Evolutionary conservation across 2,113 vertebrate genomes (phyloP).

Genomic region (Hypanus sabinus): DNA sequence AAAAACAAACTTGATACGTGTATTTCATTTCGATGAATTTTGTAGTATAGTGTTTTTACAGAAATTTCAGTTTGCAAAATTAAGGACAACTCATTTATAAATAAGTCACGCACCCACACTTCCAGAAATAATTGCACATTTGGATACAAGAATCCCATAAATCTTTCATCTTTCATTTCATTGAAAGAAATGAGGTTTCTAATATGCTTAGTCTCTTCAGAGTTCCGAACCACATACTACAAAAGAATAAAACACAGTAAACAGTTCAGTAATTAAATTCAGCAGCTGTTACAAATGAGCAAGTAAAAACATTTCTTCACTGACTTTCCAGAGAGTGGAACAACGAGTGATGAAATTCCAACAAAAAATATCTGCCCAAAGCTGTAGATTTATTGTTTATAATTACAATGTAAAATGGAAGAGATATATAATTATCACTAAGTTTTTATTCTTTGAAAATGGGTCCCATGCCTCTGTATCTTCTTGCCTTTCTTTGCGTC

Average conservation of each 20-base stretch:
- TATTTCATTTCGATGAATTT: neutral
- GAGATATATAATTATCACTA: neutral
- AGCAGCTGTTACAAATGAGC: neutral
- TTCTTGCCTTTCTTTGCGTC: neutral
- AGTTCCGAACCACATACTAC: neutral
- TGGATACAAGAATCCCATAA: neutral
- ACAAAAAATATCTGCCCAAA: neutral
- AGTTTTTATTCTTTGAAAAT: neutral
- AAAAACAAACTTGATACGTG: neutral
- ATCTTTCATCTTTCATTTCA: no score
- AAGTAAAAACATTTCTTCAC: neutral
- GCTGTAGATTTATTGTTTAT: neutral
- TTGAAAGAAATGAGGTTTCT: no score
- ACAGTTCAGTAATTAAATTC: neutral
- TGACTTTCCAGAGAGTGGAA: neutral
- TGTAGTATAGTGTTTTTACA: neutral
- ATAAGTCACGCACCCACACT: neutral
- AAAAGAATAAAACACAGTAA: neutral
- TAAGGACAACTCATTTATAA: neutral
- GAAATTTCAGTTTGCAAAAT: neutral
- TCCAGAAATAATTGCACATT: neutral
- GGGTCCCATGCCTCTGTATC: neutral
- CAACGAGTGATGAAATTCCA: neutral
- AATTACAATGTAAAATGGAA: neutral
- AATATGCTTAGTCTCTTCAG: neutral